Evolutionary conservation across 2,113 vertebrate species (phyloP), one percentile per base, ranked within the genome.

Genomic region (Motacilla tschutschensis): DNA sequence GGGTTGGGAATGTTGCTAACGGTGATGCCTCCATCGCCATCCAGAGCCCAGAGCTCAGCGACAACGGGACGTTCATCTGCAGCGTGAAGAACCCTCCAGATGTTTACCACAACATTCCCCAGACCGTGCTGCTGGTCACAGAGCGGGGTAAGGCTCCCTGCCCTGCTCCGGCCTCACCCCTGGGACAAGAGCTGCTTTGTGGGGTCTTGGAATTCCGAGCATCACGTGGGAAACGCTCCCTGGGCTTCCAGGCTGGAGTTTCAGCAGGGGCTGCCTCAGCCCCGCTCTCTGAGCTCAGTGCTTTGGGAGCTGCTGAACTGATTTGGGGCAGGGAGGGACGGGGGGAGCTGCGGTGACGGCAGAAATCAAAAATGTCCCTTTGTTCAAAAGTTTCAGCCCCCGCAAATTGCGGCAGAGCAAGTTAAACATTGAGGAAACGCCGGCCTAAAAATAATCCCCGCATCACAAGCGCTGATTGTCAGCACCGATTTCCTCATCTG

Each of bases 11-110:
- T 1, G 96, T 98, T 0, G 96, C 96, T 8, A 87, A 66, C 1
- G 97, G 98, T 0, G 98, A 98, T 1, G 98, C 97, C 5, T 98
- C 98, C 50, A 98, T 99, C 41, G 91, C 85, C 6, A 95, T 99
- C 79, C 78, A 94, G 60, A 98, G 95, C 53, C 96, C 97, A 5
- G 96, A 35, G 1, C 57, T 97, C 36, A 97, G 85, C 3, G 99
- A 99, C 90, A 99, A 99, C 0, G 99, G 99, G 50, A 99, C 99
- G 0, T 99, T 98, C 94, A 97, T 95, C 47, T 99, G 99, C 94
- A 93, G 97, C 0, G 98, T 99, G 85, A 98, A 97, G 92, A 99
- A 99, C 66, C 99, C 98, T 29, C 99, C 99, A 0, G 99, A 99
- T 1, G 97, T 99, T 64, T 98, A 98, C 47, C 98, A 99, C 24